These are phyloP conservation scores for Matsumyia berberina DNA, from an alignment of 2,888 invertebrate species.

Conservation along the genomic window DNA sequence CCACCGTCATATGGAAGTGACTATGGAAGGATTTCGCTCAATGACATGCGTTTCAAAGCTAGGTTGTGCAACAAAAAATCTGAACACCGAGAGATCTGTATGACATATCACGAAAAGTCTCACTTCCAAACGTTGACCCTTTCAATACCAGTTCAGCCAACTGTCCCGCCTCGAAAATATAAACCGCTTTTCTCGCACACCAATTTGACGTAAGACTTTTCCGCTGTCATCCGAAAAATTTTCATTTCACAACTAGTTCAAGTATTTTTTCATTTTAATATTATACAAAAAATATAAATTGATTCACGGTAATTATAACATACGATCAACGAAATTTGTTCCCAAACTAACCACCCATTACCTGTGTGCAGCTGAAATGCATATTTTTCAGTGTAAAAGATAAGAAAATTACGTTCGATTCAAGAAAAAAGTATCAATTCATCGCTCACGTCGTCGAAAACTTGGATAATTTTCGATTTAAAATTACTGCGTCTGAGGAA, in stretches of 20 bases:
- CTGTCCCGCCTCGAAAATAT: not conserved
- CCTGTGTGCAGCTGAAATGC: constrained; percentile 52
- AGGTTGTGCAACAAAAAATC: too few species aligned
- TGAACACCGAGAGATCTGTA: too few species aligned
- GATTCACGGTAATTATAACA: constrained; percentile 52
- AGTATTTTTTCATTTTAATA: constrained; percentile 66
- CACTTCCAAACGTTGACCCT: not conserved
- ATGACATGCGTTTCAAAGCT: too few species aligned
- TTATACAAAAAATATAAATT: constrained; percentile 46
- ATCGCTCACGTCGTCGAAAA: constrained; percentile 14
- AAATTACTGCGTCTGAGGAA: constrained; percentile 17
- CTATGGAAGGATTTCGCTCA: too few species aligned
- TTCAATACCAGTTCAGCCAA: constrained; percentile 28
- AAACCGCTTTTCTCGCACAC: constrained; percentile 1
- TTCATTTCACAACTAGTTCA: constrained; percentile 70
- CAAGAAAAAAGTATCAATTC: constrained; percentile 1
- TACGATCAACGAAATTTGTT: constrained; percentile 13
- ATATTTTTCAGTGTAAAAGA: constrained; percentile 26
- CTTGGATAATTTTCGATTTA: constrained; percentile 30
- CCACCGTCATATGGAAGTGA: too few species aligned
- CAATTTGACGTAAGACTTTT: constrained; percentile 47
- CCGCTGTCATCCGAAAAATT: constrained; percentile 57
- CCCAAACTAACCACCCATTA: constrained; percentile 2
- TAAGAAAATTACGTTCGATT: constrained; percentile 35
- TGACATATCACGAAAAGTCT: too few species aligned